These are phyloP conservation scores for Ceratosolen fusciceps DNA, from an alignment of 1,140 invertebrate genomes.

Conservation along the genomic window DNA sequence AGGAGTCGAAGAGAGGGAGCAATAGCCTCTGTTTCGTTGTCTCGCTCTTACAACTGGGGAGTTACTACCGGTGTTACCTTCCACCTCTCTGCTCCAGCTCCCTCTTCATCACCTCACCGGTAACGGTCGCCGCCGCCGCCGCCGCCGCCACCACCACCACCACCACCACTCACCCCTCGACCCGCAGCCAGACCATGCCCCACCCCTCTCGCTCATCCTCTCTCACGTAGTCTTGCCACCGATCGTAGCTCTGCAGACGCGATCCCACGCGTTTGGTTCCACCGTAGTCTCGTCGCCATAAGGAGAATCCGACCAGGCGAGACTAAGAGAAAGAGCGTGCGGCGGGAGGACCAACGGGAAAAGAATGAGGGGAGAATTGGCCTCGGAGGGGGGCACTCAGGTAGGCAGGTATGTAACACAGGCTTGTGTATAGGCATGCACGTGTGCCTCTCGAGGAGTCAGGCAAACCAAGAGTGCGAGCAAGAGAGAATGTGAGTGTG, in stretches of 20 bases:
- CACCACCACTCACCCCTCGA: too few species aligned
- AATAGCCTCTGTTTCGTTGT: slow-evolving; percentile 41
- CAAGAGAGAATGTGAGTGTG: neutral
- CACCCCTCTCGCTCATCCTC: neutral
- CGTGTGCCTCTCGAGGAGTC: neutral
- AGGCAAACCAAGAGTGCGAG: too few species aligned
- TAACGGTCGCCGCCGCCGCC: neutral
- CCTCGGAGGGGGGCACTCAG: neutral
- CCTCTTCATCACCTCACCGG: neutral
- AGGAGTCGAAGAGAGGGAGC: slow-evolving; percentile 33
- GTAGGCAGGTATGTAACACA: slow-evolving; percentile 34
- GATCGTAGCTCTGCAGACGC: slow-evolving; percentile 19
- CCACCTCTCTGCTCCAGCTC: neutral
- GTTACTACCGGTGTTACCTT: slow-evolving; percentile 44
- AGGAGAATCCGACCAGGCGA: neutral
- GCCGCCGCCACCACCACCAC: neutral
- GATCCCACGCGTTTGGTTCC: slow-evolving; percentile 38
- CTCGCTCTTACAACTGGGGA: slow-evolving; percentile 43
- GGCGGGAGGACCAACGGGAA: too few species aligned
- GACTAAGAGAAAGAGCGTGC: neutral
- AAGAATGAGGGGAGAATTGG: neutral
- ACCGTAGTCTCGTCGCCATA: slow-evolving; percentile 13
- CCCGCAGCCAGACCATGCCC: too few species aligned
- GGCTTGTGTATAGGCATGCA: neutral
- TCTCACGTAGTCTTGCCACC: neutral